Conservation (phyloP, 1,140 invertebrate species). For the Drosophila pseudoananassae region DNA sequence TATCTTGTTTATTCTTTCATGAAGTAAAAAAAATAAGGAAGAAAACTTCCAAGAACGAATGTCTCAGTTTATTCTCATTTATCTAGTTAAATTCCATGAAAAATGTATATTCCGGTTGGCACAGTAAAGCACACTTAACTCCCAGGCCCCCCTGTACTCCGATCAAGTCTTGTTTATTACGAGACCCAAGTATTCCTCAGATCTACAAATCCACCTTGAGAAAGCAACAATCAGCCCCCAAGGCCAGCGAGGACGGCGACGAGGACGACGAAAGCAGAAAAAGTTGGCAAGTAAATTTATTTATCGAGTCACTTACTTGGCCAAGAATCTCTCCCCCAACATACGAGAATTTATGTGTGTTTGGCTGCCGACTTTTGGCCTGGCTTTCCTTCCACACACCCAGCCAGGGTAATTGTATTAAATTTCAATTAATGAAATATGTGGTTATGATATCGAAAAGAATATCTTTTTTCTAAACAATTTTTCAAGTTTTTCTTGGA, state of each 20-base stretch:
- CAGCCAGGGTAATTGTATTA: conserved; percentile 70
- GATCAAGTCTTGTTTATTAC: conserved; percentile 44
- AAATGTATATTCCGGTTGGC: conserved; percentile 24
- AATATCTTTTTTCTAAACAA: conserved; percentile 5
- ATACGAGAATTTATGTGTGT: conserved; percentile 50
- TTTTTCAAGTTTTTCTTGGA: neutral
- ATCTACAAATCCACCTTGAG: conserved; percentile 43
- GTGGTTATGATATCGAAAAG: conserved; percentile 16
- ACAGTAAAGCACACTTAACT: conserved; percentile 33
- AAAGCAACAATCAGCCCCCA: conserved; percentile 48
- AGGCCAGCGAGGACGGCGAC: conserved; percentile 11
- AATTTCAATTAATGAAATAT: conserved; percentile 77
- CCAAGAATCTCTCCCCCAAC: conserved; percentile 32
- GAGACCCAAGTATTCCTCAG: conserved; percentile 26
- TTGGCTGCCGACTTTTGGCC: conserved; percentile 59
- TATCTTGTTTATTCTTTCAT: neutral
- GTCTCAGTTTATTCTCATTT: conserved; percentile 21
- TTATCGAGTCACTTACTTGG: conserved; percentile 74
- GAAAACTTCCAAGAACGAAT: neutral
- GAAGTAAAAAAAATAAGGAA: neutral
- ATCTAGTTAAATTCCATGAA: conserved; percentile 20
- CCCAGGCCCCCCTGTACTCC: conserved; percentile 1
- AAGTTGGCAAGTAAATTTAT: conserved; percentile 69
- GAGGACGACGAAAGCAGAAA: conserved; percentile 7
- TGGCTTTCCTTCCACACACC: conserved; percentile 54